These are phyloP conservation scores for Callorhinus ursinus DNA, from an alignment of 2,113 vertebrate species.

Conservation along the genomic window DNA sequence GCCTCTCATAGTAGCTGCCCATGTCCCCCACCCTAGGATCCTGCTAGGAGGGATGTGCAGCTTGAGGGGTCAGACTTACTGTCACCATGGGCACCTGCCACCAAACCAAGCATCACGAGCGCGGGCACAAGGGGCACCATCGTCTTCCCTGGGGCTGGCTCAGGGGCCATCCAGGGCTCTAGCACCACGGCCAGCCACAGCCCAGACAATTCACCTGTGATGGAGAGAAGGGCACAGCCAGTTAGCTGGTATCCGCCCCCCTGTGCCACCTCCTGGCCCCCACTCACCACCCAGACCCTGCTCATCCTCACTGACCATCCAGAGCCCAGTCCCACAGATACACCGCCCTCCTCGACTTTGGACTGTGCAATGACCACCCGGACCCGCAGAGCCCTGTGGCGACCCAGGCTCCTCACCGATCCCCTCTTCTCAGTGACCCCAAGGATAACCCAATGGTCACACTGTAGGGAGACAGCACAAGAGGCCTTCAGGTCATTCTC, in stretches of 20 bases:
- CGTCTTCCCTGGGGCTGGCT: slow-evolving; percentile 62
- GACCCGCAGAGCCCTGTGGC: not conserved
- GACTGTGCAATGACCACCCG: not conserved
- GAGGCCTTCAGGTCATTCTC: not conserved
- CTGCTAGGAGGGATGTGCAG: not conserved
- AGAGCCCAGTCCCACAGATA: not conserved
- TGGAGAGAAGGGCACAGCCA: slow-evolving; percentile 52
- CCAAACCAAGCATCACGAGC: slow-evolving; percentile 76
- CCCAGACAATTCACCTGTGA: slow-evolving; percentile 66
- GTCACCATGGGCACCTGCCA: slow-evolving; percentile 69
- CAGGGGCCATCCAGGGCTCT: slow-evolving; percentile 62
- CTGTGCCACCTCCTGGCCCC: not conserved
- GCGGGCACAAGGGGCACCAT: slow-evolving; percentile 77
- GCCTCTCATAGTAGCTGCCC: not conserved
- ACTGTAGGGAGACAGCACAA: not conserved
- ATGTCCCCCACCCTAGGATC: not conserved
- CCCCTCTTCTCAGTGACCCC: not conserved
- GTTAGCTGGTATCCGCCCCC: slow-evolving; percentile 29
- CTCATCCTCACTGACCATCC: not conserved
- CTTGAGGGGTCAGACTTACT: slow-evolving; percentile 75
- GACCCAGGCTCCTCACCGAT: not conserved
- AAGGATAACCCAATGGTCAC: not conserved
- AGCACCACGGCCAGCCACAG: slow-evolving; percentile 45
- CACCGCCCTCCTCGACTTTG: not conserved
- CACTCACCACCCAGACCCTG: not conserved